phyloP scores from a whole-genome alignment of 2,113 vertebrate genomes.

The Grammomys dolichurus region DNA sequence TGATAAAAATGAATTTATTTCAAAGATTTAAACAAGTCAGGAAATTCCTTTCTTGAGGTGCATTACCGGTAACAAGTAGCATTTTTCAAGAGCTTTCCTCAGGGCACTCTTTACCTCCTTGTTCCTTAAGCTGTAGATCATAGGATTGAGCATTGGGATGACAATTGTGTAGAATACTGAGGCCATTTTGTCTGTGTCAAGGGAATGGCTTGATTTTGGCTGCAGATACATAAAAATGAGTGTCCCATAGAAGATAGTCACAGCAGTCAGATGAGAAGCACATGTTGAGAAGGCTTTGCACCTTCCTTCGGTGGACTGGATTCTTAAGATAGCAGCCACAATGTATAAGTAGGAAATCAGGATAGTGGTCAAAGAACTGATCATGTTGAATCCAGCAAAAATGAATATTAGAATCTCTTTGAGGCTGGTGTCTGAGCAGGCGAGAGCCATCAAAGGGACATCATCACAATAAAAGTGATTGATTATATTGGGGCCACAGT shows the following conservation, averaged over 20 bases:
- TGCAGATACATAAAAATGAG: conserved; percentile 68
- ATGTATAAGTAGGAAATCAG: conserved; percentile 58
- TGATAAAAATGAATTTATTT: neutral
- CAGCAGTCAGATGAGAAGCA: conserved; percentile 36
- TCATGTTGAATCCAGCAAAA: conserved; percentile 68
- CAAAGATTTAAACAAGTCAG: conserved; percentile 22
- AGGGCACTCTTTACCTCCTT: conserved; percentile 51
- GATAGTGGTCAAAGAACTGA: conserved; percentile 39
- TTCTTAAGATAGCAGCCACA: conserved; percentile 54
- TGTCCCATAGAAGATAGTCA: conserved; percentile 63
- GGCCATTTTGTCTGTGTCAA: conserved; percentile 65
- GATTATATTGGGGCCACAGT: conserved; percentile 52
- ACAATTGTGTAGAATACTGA: conserved; percentile 60
- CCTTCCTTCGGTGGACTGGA: conserved; percentile 51
- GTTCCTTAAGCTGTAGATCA: conserved; percentile 65
- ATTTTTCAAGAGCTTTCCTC: conserved; percentile 29
- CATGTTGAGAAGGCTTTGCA: conserved; percentile 29
- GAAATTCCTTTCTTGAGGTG: neutral
- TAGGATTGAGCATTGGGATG: conserved; percentile 59
- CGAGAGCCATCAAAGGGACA: conserved; percentile 65
- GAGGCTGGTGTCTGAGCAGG: conserved; percentile 56
- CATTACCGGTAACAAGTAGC: neutral
- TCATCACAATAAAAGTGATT: conserved; percentile 78
- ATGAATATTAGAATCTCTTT: conserved; percentile 75
- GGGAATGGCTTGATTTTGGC: conserved; percentile 54